Percentiles rank a stretch among this genome's conserved stretches.
Evolutionary conservation across 1,140 invertebrate species (phyloP).

Genomic region (Calycopis cecrops): DNA sequence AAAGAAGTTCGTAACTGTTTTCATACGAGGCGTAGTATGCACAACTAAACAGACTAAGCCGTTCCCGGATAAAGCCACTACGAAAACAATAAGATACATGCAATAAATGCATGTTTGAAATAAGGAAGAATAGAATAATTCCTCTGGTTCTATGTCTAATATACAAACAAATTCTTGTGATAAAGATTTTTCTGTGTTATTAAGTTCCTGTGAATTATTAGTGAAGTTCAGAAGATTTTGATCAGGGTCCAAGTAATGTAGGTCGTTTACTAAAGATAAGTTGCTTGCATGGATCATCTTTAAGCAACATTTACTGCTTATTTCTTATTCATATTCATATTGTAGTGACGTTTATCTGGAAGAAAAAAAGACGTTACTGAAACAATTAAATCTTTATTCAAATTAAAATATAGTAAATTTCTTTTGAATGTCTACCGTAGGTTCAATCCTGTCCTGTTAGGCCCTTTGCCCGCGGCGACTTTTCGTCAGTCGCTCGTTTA

Average conservation of each 20-base stretch:
- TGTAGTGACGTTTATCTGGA: too few relatives aligned
- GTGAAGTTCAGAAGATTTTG: neutral
- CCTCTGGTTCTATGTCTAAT: conserved; percentile 23
- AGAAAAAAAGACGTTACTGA: too few relatives aligned
- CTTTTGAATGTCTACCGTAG: too few relatives aligned
- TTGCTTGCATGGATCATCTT: neutral
- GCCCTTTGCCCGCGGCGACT: too few relatives aligned
- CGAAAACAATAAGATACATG: conserved; percentile 84
- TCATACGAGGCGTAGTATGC: conserved; percentile 84
- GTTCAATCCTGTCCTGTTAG: too few relatives aligned
- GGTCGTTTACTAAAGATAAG: neutral
- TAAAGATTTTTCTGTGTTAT: conserved; percentile 19
- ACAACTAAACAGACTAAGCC: conserved; percentile 89
- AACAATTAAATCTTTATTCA: too few relatives aligned
- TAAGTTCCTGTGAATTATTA: conserved; percentile 4
- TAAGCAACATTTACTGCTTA: too few relatives aligned
- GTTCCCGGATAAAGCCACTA: conserved; percentile 86
- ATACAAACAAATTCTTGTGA: conserved; percentile 21
- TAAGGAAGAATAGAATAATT: conserved; percentile 51
- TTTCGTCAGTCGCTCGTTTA: too few relatives aligned
- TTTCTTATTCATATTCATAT: too few relatives aligned
- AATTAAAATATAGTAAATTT: too few relatives aligned
- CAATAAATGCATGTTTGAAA: conserved; percentile 82
- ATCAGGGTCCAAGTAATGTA: neutral
- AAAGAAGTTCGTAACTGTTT: conserved; percentile 91